Conservation (phyloP, 2,113 vertebrate genomes). For the Passer montanus region DNA sequence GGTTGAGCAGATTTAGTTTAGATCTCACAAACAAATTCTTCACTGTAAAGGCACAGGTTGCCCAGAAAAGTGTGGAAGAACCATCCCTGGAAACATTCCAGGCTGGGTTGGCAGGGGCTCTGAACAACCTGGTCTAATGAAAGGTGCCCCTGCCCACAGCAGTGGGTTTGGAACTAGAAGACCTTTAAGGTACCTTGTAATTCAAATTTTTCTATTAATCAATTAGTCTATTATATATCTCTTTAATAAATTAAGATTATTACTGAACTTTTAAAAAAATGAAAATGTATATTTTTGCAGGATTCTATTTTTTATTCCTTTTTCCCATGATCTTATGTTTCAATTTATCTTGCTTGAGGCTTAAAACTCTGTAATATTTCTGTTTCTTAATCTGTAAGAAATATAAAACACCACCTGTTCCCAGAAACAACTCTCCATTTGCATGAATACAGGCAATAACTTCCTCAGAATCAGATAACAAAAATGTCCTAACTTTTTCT, state of each 20-base stretch:
- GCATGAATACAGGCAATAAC: neutral
- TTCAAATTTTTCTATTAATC: neutral
- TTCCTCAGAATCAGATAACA: neutral
- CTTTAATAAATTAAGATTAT: neutral
- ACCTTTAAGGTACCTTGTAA: neutral
- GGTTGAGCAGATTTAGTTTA: neutral
- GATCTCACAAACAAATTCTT: neutral
- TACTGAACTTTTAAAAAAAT: neutral
- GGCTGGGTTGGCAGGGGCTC: fast-evolving
- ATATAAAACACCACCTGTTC: neutral
- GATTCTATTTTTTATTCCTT: neutral
- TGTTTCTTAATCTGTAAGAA: neutral
- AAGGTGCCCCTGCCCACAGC: neutral
- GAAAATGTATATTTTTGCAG: neutral
- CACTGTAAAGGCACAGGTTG: neutral
- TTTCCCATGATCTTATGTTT: neutral
- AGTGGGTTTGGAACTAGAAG: neutral
- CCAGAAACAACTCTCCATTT: neutral
- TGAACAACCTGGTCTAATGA: neutral
- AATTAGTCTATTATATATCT: neutral
- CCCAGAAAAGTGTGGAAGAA: neutral
- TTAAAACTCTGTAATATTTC: neutral
- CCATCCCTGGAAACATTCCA: neutral
- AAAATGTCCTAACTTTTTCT: neutral
- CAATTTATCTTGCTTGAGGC: neutral